Percentiles rank a stretch among this genome's conserved stretches.
phyloP scores from a whole-genome alignment of 2,888 invertebrate genomes.

The Bombylius major region DNA sequence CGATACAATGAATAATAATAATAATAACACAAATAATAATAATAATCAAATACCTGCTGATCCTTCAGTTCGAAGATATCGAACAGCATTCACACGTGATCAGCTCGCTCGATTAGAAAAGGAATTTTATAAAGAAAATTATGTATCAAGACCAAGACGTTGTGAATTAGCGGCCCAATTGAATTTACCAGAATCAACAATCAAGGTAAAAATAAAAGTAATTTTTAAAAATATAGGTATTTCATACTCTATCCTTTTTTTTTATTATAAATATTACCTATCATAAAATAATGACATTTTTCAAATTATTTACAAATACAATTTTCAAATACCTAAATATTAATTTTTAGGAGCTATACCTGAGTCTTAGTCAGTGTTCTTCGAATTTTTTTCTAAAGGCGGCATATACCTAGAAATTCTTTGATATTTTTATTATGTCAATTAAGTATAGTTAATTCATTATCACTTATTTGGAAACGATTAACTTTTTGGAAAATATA shows the following conservation, averaged over 20 bases:
- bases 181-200: conserved; percentile 91
- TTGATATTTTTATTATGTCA: too few relatives aligned
- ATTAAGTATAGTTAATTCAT: too few relatives aligned
- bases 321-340: too few relatives aligned
- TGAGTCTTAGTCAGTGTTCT: too few relatives aligned
- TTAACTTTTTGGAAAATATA: too few relatives aligned
- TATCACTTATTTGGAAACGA: too few relatives aligned
- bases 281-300: background rate
- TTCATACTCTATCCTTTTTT: too few relatives aligned
- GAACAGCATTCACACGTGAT: conserved; percentile 94
- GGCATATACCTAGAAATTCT: too few relatives aligned
- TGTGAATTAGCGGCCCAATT: conserved; percentile 90
- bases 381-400: too few relatives aligned
- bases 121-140: conserved; percentile 94
- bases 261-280: too few relatives aligned
- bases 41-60: conserved; percentile 38
- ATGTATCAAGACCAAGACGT: conserved; percentile 87
- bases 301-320: too few relatives aligned
- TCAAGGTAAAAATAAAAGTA: conserved; percentile 59
- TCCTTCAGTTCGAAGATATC: conserved; percentile 70
- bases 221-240: background rate
- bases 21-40: conserved; percentile 10
- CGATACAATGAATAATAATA: conserved; percentile 25
- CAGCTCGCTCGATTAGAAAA: conserved; percentile 85
- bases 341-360: too few relatives aligned